A percentile compares a stretch with the other conserved stretches of the same genome.
Evolutionary conservation across 1,140 invertebrate species (phyloP).

Genomic region (Pseudachorutes palmiensis): DNA sequence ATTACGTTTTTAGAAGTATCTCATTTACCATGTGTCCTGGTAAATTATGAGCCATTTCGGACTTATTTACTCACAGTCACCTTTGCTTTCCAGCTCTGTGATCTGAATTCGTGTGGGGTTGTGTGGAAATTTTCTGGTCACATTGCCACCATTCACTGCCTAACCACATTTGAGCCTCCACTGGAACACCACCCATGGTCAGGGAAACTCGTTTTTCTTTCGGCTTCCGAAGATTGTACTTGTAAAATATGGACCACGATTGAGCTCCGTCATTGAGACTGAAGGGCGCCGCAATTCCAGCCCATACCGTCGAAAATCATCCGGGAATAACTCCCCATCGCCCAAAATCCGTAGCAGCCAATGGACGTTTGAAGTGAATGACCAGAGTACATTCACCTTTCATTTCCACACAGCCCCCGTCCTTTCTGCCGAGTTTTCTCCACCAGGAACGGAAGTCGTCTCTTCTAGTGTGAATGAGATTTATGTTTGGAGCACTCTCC

Average conservation of each 20-base stretch:
- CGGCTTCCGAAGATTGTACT: constrained; percentile 46
- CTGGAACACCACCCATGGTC: constrained; percentile 1
- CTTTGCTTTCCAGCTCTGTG: constrained; percentile 40
- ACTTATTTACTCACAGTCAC: too few species aligned
- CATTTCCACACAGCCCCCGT: constrained; percentile 29
- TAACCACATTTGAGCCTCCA: constrained; percentile 13
- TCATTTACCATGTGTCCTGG: too few species aligned
- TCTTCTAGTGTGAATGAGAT: constrained; percentile 32
- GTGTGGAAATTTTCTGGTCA: constrained; percentile 38
- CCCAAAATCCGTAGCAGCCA: constrained; percentile 28
- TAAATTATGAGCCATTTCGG: too few species aligned
- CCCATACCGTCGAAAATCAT: not conserved
- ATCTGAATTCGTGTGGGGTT: constrained; percentile 32
- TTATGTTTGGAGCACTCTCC: constrained; percentile 24
- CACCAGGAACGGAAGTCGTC: constrained; percentile 19
- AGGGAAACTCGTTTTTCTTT: constrained; percentile 31
- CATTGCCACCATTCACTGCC: constrained; percentile 28
- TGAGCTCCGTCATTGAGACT: constrained; percentile 31
- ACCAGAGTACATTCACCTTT: constrained; percentile 27
- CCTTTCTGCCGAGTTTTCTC: constrained; percentile 27
- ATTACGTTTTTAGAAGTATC: not conserved
- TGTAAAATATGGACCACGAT: constrained; percentile 48
- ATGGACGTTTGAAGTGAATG: constrained; percentile 20
- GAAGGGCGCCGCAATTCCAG: not conserved
- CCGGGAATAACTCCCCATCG: constrained; percentile 16